Percentiles rank a stretch among this genome's conserved stretches.
phyloP scores from a whole-genome alignment of 2,888 invertebrate species.

The Idaea aversata region DNA sequence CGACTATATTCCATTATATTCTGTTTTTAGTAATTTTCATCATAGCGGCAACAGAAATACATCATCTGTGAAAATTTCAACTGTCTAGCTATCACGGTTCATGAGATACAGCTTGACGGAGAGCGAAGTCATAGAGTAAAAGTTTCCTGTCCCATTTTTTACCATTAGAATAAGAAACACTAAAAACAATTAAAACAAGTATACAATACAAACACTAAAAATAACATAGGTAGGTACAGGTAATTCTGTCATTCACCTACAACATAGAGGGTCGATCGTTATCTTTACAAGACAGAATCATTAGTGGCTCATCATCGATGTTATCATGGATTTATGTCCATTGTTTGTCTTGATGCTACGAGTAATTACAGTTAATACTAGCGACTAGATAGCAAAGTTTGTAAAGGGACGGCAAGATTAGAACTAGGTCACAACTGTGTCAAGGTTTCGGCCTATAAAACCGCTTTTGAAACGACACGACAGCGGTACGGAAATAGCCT shows the following conservation, averaged over 20 bases:
- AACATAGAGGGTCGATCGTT: constrained; percentile 25
- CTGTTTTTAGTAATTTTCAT: too few species aligned
- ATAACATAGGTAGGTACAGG: background rate
- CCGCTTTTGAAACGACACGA: constrained; percentile 17
- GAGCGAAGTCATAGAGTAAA: too few species aligned
- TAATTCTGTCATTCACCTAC: constrained; percentile 11
- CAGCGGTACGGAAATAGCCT: constrained; percentile 16
- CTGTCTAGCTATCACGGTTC: too few species aligned
- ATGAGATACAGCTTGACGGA: too few species aligned
- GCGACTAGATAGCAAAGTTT: constrained; percentile 11
- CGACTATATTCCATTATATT: too few species aligned
- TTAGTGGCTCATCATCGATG: constrained; percentile 35
- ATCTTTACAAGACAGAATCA: constrained; percentile 26
- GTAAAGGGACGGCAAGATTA: constrained; percentile 15
- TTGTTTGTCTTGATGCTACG: constrained; percentile 35
- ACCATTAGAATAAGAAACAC: background rate
- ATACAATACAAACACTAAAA: background rate
- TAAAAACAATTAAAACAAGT: background rate
- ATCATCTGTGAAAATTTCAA: too few species aligned
- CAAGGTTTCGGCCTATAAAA: constrained; percentile 22
- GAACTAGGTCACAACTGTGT: constrained; percentile 19
- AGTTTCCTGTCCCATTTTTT: too few species aligned
- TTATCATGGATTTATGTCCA: constrained; percentile 33
- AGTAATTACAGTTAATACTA: constrained; percentile 16
- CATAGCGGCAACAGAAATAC: too few species aligned